Percentiles rank a stretch among this genome's conserved stretches.
Evolutionary conservation across 1,140 invertebrate species (phyloP).

Genomic region (Bombus polaris): DNA sequence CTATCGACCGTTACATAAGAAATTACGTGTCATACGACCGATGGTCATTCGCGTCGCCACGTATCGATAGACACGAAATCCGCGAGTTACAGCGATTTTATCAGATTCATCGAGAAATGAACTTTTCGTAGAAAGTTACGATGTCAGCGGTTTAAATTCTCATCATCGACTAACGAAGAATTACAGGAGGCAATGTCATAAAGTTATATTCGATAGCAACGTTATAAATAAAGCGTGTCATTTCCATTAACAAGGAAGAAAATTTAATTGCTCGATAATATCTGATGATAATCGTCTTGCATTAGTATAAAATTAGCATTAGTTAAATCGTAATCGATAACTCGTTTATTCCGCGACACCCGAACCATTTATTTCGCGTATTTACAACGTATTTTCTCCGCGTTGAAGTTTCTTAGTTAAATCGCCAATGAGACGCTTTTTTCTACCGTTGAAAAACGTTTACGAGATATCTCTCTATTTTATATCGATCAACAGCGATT

Average conservation of each 20-base stretch:
- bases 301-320: not conserved
- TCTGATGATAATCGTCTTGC: not conserved
- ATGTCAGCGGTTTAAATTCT: too few species aligned
- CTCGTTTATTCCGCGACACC: not conserved
- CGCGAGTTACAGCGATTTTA: not conserved
- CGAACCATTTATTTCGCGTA: not conserved
- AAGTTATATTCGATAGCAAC: not conserved
- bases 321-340: not conserved
- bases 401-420: not conserved
- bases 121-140: not conserved
- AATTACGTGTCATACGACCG: not conserved
- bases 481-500: fast-evolving
- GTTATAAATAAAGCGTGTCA: not conserved
- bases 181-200: fast-evolving
- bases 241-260: not conserved
- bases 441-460: too few species aligned
- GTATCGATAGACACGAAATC: not conserved
- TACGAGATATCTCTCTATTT: too few species aligned
- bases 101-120: not conserved
- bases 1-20: not conserved
- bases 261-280: not conserved
- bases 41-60: not conserved
- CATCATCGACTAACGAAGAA: too few species aligned
- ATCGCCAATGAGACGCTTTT: not conserved
- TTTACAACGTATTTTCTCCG: not conserved